Conservation (phyloP, 2,888 invertebrate genomes). For the Mongoloraphidia duomilia region DNA sequence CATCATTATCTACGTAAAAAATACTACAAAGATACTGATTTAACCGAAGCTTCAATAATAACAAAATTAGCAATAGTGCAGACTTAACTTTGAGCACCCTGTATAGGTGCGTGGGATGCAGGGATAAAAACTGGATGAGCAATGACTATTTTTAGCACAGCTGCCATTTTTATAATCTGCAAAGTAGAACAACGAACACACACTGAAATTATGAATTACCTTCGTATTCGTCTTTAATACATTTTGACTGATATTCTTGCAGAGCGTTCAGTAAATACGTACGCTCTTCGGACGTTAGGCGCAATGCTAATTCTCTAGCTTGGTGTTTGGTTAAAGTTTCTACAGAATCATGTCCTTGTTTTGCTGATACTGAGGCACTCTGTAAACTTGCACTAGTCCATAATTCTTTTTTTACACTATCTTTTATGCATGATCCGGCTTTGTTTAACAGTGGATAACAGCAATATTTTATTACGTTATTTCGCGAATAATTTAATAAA, state of each 20-base stretch:
- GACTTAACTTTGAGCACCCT: too few relatives aligned
- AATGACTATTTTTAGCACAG: not conserved
- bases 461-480: too few relatives aligned
- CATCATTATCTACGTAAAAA: too few relatives aligned
- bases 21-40: too few relatives aligned
- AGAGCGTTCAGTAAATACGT: slow-evolving; percentile 50
- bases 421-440: too few relatives aligned
- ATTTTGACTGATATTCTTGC: slow-evolving; percentile 58
- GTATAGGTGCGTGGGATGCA: too few relatives aligned
- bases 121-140: not conserved
- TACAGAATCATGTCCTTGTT: not conserved
- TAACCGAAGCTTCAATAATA: too few relatives aligned
- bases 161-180: slow-evolving; percentile 8
- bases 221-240: slow-evolving; percentile 63
- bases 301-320: slow-evolving; percentile 57
- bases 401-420: not conserved
- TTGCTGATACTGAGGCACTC: slow-evolving; percentile 2
- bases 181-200: slow-evolving; percentile 1
- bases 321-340: slow-evolving; percentile 41
- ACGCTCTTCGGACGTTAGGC: slow-evolving; percentile 59
- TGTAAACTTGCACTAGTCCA: slow-evolving; percentile 3
- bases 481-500: too few relatives aligned
- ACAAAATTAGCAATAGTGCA: too few relatives aligned
- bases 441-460: too few relatives aligned
- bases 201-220: slow-evolving; percentile 33